phyloP scores from a whole-genome alignment of 2,113 vertebrate species.

The Stigmatopora argus region DNA sequence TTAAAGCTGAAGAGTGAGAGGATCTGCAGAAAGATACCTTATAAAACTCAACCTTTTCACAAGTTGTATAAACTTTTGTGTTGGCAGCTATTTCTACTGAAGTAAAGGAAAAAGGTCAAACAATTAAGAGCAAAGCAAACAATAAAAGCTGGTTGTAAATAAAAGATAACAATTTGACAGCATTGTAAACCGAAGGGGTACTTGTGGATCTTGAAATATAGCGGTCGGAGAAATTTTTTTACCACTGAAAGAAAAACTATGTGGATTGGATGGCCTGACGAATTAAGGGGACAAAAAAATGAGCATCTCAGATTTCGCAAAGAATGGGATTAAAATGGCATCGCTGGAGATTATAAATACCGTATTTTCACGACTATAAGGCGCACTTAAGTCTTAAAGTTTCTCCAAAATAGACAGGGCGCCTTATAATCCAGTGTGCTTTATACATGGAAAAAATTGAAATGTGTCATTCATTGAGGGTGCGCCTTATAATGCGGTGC shows the following conservation, averaged over 20 bases:
- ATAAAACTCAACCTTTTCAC: neutral
- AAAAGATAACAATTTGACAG: no score
- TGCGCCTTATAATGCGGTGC: no score
- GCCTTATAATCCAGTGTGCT: no score
- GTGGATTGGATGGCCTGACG: conserved; percentile 32
- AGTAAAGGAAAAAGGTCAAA: neutral
- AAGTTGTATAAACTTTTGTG: neutral
- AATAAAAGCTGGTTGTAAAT: neutral
- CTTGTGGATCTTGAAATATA: neutral
- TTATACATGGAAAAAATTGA: no score
- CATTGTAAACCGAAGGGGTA: neutral
- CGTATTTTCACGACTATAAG: no score
- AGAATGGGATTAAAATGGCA: conserved; percentile 34
- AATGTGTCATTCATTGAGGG: no score
- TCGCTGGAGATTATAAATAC: conserved; percentile 17
- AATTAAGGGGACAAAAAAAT: conserved; percentile 33
- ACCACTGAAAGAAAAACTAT: conserved; percentile 29
- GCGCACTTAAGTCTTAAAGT: no score
- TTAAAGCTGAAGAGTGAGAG: conserved; percentile 18
- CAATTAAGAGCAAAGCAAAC: neutral
- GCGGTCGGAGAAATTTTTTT: neutral
- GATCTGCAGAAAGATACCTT: neutral
- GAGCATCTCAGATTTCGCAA: conserved; percentile 27
- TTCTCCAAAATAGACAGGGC: no score
- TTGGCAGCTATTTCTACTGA: neutral